Evolutionary conservation across 37 sponge, comb jelly and placozoan species (phyloP), one percentile per base, ranked within the genome.

Genomic region (Chondrilla cf. caribensis): DNA sequence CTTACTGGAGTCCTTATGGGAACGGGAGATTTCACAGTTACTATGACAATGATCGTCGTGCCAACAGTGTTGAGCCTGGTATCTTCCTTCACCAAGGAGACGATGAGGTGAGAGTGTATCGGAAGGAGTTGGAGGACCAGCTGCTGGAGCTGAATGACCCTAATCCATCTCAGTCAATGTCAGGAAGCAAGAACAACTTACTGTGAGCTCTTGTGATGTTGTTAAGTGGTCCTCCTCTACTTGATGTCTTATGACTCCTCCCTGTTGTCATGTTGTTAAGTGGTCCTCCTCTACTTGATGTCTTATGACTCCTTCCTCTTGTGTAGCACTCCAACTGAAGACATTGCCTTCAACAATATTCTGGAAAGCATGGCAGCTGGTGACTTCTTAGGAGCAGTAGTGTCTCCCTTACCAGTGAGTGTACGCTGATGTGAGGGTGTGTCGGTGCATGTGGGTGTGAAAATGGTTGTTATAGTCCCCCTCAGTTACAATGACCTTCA

Each of bases 61-160:
- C 76, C 76, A 37, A 39, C 44, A 73, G 76, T 73, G 76, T 38
- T 40, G 76, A 73, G n/a, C 76, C 76, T 19, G 76, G 18, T 24
- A n/a, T 73, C 7, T 6, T 73, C 44, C 39, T n/a, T 19, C 39
- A 39, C 25, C 25, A 40, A n/a, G 44, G 44, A 17, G 15, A 40
- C 15, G 76, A 73, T 6, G 76, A 73, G 21, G 43, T 73, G 41
- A n/a, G 76, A 1, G 41, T 11, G 15, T 73, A 73, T 38, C 44
- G 36, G 2, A 19, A 73, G 42, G 43, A 37, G 40, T 15, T 73
- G 41, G 76, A 73, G 76, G 76, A 73, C 1, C 76, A 73, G 44
- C 43, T 73, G 76, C 11, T 42, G 41, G 76, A 73, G n/a, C 24
- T 73, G 44, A 73, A 40, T 11, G n/a, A 36, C 15, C 1, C 18